Conservation (phyloP, 2,888 invertebrate genomes). For the Chrysina gloriosa region DNA sequence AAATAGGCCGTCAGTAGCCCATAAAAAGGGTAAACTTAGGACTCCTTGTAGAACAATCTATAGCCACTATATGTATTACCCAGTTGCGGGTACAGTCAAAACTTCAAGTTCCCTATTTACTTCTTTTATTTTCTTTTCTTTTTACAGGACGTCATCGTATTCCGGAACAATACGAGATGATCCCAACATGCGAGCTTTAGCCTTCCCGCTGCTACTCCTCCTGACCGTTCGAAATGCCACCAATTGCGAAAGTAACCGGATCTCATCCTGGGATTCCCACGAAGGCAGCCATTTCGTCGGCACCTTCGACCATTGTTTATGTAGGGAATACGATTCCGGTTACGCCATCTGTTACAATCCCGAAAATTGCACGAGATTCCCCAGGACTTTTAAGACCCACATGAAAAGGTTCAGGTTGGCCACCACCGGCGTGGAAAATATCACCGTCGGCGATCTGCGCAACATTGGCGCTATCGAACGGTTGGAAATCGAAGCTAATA, state of each 20-base stretch:
- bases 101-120: too few species aligned
- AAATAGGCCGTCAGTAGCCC: too few species aligned
- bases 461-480: conserved; percentile 61
- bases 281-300: not conserved
- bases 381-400: conserved; percentile 64
- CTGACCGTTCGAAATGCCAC: not conserved
- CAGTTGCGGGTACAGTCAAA: too few species aligned
- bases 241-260: not conserved
- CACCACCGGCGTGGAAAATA: conserved; percentile 66
- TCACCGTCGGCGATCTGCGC: conserved; percentile 65
- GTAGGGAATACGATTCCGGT: conserved; percentile 63
- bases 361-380: conserved; percentile 67
- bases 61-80: too few species aligned
- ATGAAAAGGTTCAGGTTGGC: conserved; percentile 66
- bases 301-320: conserved; percentile 65
- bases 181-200: conserved; percentile 7
- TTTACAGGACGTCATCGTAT: too few species aligned
- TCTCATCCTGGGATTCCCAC: not conserved
- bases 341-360: conserved; percentile 69
- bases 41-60: too few species aligned
- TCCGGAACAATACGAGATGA: too few species aligned
- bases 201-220: not conserved
- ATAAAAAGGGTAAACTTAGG: too few species aligned
- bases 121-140: too few species aligned
- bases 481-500: conserved; percentile 70